Evolutionary conservation across 2,113 vertebrate species (phyloP).

Genomic region (Corydoras sp.): DNA sequence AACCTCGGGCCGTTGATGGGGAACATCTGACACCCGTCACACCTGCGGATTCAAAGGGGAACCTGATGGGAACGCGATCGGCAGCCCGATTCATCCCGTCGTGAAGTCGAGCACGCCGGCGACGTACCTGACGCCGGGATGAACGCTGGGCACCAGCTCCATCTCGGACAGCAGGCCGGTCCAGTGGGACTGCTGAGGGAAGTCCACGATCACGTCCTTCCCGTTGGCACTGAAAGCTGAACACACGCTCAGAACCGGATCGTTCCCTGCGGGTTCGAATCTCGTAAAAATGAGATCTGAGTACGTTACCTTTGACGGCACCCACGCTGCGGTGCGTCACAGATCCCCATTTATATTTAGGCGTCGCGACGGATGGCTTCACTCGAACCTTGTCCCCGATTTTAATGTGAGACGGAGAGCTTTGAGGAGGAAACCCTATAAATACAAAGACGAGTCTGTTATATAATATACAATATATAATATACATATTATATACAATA

Average conservation of each 20-base stretch:
- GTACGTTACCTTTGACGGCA: conserved; percentile 84
- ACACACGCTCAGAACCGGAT: neutral
- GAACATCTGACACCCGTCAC: conserved; percentile 98
- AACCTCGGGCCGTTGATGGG: conserved; percentile 93
- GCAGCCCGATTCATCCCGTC: neutral
- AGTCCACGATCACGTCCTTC: conserved; percentile 96
- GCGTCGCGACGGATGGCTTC: conserved; percentile 86
- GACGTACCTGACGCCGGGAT: conserved; percentile 86
- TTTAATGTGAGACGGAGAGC: conserved; percentile 93
- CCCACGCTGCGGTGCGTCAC: conserved; percentile 95
- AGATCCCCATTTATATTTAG: conserved; percentile 98
- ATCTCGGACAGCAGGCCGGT: conserved; percentile 94
- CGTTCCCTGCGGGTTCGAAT: too few species aligned
- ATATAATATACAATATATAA: too few species aligned
- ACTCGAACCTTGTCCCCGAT: conserved; percentile 97
- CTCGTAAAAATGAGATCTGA: too few species aligned
- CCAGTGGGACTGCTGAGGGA: conserved; percentile 97
- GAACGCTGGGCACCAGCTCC: conserved; percentile 93
- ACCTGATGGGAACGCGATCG: too few species aligned
- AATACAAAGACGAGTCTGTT: too few species aligned
- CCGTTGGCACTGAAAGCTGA: conserved; percentile 97
- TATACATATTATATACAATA: too few species aligned
- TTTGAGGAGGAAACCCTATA: conserved; percentile 89
- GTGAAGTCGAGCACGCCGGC: neutral
- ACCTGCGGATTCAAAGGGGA: conserved; percentile 59